phyloP scores from a whole-genome alignment of 2,797 vertebrate species.

The Scleropages formosus region DNA sequence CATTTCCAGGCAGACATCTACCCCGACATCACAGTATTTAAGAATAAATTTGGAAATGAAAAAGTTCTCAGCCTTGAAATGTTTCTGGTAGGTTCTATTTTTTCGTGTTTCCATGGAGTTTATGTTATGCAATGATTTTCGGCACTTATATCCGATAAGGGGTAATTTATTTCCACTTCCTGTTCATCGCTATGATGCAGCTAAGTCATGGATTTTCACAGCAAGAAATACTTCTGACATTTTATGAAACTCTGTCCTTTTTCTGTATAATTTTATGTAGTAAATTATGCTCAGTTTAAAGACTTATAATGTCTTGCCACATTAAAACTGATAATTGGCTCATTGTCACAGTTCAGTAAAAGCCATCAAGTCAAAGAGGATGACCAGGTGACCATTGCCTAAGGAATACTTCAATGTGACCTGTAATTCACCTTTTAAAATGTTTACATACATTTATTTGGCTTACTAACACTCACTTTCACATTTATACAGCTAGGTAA shows the following conservation, averaged over 20 bases:
- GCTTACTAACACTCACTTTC: too few species aligned
- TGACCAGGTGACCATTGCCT: too few species aligned
- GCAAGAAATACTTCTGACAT: constrained; percentile 5
- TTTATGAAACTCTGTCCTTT: background rate
- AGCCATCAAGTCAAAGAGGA: background rate
- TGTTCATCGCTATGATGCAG: background rate
- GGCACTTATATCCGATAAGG: background rate
- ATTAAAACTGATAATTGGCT: constrained; percentile 7
- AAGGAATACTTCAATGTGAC: too few species aligned
- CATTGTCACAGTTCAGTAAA: background rate
- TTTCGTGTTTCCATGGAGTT: background rate
- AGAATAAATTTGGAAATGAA: background rate
- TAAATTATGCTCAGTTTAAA: background rate
- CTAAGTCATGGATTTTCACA: background rate
- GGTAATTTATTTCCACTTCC: background rate
- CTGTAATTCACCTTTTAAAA: constrained; percentile 24
- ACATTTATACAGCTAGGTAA: too few species aligned
- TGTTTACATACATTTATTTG: too few species aligned
- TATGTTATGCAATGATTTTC: background rate
- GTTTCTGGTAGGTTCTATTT: background rate
- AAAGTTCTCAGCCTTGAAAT: background rate
- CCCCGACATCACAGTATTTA: background rate
- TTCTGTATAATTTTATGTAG: constrained; percentile 11
- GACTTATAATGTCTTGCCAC: too few species aligned
- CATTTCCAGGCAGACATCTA: background rate